Percentiles rank a stretch among this genome's conserved stretches.
Conservation (phyloP, 2,797 vertebrate genomes). For the Notolepis coatsorum region DNA sequence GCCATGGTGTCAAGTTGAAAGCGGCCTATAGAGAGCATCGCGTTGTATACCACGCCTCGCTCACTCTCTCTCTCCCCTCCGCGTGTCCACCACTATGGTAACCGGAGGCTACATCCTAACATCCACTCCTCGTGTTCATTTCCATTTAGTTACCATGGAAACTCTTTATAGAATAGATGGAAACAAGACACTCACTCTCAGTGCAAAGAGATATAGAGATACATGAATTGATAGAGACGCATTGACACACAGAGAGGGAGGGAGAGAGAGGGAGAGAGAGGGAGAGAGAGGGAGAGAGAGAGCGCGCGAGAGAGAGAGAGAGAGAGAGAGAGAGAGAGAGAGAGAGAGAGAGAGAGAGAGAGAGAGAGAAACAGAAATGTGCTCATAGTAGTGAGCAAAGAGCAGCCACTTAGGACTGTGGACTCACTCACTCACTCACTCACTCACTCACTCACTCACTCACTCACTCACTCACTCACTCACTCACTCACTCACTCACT, state of each 20-base stretch:
- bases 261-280: slow-evolving; percentile 25
- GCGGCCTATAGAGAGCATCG: too few species aligned
- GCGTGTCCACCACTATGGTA: slow-evolving; percentile 12
- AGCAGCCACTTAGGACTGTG: slow-evolving; percentile 31
- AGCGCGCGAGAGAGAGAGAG: not conserved
- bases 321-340: slow-evolving; percentile 34
- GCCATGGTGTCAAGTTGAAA: too few species aligned
- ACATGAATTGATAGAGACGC: not conserved
- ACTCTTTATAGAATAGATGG: slow-evolving; percentile 43
- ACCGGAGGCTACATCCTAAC: slow-evolving; percentile 25
- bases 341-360: slow-evolving; percentile 15
- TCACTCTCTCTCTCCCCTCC: too few species aligned
- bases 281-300: not conserved
- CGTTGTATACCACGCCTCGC: too few species aligned
- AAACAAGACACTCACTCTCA: not conserved
- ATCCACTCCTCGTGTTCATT: slow-evolving; percentile 34
- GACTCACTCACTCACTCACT: not conserved
- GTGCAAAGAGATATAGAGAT: not conserved
- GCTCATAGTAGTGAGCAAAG: slow-evolving; percentile 47
- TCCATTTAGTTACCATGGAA: slow-evolving; percentile 73
- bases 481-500: not conserved
- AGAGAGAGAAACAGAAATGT: slow-evolving; percentile 39
- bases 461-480: slow-evolving; percentile 15
- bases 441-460: slow-evolving; percentile 1
- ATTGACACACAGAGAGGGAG: slow-evolving; percentile 18